Percentiles rank a stretch among this genome's conserved stretches.
Conservation (phyloP, 2,888 invertebrate genomes). For the Cheilosia impressa region DNA sequence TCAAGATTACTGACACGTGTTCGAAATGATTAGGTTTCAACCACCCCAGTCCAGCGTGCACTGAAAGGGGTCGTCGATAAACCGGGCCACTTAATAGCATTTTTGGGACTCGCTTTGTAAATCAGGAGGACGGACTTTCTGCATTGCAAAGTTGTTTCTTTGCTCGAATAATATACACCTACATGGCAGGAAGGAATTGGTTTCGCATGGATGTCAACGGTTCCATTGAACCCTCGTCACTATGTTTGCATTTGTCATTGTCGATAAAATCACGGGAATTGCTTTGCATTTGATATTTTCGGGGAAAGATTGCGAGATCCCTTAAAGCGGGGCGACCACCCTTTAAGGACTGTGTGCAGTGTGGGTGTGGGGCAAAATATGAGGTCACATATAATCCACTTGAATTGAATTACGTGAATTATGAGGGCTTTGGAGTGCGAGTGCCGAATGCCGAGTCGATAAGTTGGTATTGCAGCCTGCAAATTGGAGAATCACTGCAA, state of each 20-base stretch:
- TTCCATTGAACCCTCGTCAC: conserved; percentile 66
- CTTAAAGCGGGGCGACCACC: conserved; percentile 24
- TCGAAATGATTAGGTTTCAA: conserved; percentile 69
- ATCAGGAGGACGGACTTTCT: conserved; percentile 31
- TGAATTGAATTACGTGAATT: conserved; percentile 74
- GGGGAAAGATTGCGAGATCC: conserved; percentile 32
- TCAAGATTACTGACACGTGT: conserved; percentile 63
- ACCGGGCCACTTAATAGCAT: conserved; percentile 64
- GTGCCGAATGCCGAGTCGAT: conserved; percentile 69
- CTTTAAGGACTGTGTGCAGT: conserved; percentile 49
- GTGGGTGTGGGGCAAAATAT: conserved; percentile 23
- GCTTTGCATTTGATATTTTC: conserved; percentile 66
- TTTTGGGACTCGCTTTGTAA: conserved; percentile 45
- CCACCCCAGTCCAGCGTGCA: conserved; percentile 17
- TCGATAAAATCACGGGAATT: conserved; percentile 70
- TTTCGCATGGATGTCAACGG: conserved; percentile 23
- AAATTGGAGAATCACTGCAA: conserved; percentile 75
- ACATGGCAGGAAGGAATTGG: neutral
- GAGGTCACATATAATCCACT: conserved; percentile 72
- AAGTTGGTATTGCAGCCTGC: conserved; percentile 72
- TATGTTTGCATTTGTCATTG: conserved; percentile 74
- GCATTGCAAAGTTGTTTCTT: conserved; percentile 54
- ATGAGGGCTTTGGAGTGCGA: conserved; percentile 66
- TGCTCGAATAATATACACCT: conserved; percentile 39
- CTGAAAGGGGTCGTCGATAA: conserved; percentile 44